phyloP scores from a whole-genome alignment of 2,113 vertebrate species.

The Erythrolamprus reginae region DNA sequence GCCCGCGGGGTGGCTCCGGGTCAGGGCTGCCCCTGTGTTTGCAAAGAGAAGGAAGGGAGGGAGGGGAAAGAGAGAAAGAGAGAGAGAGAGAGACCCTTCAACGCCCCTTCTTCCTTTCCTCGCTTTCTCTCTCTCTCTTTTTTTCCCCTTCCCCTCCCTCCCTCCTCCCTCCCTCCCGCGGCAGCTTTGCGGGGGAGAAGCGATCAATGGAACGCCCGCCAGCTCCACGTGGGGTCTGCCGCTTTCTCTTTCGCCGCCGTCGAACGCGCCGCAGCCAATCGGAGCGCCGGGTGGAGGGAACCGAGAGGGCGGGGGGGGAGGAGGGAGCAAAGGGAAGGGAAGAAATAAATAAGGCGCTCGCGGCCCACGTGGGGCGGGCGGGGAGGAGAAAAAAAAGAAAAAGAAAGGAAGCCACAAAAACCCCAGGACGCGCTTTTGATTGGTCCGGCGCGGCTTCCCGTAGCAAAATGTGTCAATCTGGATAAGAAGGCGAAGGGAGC shows the following conservation, averaged over 20 bases:
- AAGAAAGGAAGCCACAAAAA: too few species aligned
- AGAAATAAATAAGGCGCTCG: neutral
- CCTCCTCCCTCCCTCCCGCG: neutral
- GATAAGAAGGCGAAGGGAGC: neutral
- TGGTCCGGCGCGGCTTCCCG: constrained; percentile 10
- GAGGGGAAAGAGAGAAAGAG: neutral
- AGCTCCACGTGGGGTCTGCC: constrained; percentile 64
- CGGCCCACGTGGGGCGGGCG: constrained; percentile 38
- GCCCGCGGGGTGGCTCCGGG: neutral
- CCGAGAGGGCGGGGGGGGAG: too few species aligned
- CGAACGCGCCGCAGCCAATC: constrained; percentile 46
- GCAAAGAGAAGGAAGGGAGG: neutral
- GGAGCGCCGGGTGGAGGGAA: too few species aligned
- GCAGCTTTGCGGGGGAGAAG: constrained; percentile 38
- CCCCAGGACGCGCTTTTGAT: neutral
- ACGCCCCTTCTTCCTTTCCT: neutral
- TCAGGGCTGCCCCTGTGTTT: neutral
- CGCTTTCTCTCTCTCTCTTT: neutral
- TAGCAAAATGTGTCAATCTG: constrained; percentile 47
- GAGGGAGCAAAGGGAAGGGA: fast-evolving
- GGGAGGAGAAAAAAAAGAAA: too few species aligned
- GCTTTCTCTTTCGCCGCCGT: constrained; percentile 44
- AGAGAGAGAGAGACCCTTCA: neutral
- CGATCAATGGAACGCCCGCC: constrained; percentile 59
- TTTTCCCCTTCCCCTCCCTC: too few species aligned